Evolutionary conservation across 2,113 vertebrate species (phyloP).

Genomic region (Acrocephalus arundinaceus): DNA sequence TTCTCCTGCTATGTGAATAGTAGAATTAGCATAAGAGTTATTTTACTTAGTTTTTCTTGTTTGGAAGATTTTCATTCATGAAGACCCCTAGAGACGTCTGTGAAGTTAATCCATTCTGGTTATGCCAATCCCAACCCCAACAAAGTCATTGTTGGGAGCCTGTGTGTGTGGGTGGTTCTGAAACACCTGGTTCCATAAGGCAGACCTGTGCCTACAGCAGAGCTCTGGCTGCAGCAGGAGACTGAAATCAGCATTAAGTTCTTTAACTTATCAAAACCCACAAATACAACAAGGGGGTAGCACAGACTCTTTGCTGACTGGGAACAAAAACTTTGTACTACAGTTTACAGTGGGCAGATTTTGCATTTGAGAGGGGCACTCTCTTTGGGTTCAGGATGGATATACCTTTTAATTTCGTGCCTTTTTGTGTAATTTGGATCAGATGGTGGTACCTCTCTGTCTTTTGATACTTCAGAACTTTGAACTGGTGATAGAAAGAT

Average conservation of each 20-base stretch:
- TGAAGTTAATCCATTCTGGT: not conserved
- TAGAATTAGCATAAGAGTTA: not conserved
- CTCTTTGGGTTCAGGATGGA: not conserved
- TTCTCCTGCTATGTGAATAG: not conserved
- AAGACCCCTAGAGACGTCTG: not conserved
- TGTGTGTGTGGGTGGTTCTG: not conserved
- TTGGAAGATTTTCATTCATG: not conserved
- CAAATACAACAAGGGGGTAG: rapidly evolving
- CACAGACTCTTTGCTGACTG: not conserved
- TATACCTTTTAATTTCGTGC: not conserved
- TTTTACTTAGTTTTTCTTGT: not conserved
- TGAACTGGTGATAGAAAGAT: not conserved
- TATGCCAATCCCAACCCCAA: rapidly evolving
- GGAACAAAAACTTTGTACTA: not conserved
- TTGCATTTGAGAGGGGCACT: not conserved
- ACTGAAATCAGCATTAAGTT: not conserved
- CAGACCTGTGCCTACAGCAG: not conserved
- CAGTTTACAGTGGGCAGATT: not conserved
- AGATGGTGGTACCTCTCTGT: not conserved
- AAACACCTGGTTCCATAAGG: not conserved
- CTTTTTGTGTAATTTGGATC: not conserved
- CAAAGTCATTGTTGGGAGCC: rapidly evolving
- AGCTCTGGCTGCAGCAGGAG: not conserved
- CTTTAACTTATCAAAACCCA: not conserved
- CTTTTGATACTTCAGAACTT: not conserved